These are phyloP conservation scores for Sialia sialis DNA, from an alignment of 2,113 vertebrate genomes.

Conservation along the genomic window DNA sequence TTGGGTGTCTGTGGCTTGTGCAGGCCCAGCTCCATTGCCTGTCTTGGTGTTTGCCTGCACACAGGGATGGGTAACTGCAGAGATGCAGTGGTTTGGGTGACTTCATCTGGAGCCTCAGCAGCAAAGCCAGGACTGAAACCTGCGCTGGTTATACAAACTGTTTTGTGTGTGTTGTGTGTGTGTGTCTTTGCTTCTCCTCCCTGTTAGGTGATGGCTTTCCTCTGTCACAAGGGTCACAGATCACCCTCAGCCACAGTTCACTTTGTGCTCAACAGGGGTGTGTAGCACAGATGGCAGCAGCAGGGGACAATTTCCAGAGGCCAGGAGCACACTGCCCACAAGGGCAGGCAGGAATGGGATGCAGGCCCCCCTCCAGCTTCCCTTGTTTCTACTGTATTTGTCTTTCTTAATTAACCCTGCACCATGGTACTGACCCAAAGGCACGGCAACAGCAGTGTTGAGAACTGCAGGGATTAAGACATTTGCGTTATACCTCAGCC, in stretches of 20 bases:
- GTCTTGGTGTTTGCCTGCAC: background rate
- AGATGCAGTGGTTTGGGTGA: background rate
- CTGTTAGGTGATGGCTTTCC: too few species aligned
- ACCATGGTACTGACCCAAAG: slow-evolving; percentile 25
- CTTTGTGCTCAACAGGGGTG: background rate
- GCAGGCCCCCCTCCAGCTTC: background rate
- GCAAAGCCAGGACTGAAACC: background rate
- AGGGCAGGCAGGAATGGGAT: background rate
- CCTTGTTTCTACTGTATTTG: slow-evolving; percentile 12
- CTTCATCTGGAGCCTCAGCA: background rate
- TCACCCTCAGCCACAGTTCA: background rate
- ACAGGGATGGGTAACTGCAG: background rate
- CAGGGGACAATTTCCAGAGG: background rate
- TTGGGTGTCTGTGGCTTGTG: background rate
- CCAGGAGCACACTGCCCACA: background rate
- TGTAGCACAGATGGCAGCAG: background rate
- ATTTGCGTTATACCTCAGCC: background rate
- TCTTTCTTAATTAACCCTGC: slow-evolving; percentile 45
- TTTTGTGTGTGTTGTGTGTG: accelerated
- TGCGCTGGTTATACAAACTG: background rate
- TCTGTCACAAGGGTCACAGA: background rate
- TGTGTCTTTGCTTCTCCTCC: background rate
- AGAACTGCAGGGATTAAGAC: slow-evolving; percentile 39
- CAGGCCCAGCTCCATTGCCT: background rate
- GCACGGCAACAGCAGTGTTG: background rate